A percentile compares a stretch with the other conserved stretches of the same genome.
Conservation (phyloP, 2,113 vertebrate species). For the Lepus timidus region DNA sequence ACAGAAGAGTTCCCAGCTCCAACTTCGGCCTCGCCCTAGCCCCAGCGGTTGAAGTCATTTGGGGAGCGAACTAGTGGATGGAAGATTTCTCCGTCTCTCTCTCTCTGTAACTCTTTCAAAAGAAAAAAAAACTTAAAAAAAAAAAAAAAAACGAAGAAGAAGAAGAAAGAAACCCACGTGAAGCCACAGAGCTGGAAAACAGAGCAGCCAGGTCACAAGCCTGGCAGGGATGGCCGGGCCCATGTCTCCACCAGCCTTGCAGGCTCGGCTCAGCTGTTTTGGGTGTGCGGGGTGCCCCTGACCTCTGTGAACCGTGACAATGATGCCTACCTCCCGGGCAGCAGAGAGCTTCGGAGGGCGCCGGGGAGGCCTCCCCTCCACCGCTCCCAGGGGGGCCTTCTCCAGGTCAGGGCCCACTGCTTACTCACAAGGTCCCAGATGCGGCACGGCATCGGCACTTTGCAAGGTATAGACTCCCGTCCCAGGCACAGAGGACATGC, state of each 20-base stretch:
- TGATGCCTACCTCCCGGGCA: not conserved
- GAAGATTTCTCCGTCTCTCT: too few relatives aligned
- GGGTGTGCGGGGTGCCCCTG: not conserved
- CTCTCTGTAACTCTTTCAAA: too few relatives aligned
- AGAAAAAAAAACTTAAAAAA: too few relatives aligned
- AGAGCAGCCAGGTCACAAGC: not conserved
- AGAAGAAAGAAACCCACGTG: not conserved
- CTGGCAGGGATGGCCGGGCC: not conserved
- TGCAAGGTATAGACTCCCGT: fast-evolving
- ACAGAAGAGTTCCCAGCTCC: too few relatives aligned
- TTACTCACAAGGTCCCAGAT: not conserved
- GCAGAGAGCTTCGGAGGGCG: not conserved
- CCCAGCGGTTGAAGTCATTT: too few relatives aligned
- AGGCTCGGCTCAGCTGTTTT: not conserved
- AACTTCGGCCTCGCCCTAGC: too few relatives aligned
- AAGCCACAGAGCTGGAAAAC: not conserved
- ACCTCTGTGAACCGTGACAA: not conserved
- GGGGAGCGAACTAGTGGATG: too few relatives aligned
- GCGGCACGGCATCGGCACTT: too few relatives aligned
- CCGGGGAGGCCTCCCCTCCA: too few relatives aligned
- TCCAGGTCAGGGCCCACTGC: not conserved
- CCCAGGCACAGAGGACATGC: not conserved
- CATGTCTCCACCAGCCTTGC: not conserved
- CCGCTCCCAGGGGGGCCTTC: fast-evolving
- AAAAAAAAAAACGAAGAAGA: too few relatives aligned